Evolutionary conservation across 2,797 vertebrate genomes (phyloP).

Genomic region (Poecile montanus): DNA sequence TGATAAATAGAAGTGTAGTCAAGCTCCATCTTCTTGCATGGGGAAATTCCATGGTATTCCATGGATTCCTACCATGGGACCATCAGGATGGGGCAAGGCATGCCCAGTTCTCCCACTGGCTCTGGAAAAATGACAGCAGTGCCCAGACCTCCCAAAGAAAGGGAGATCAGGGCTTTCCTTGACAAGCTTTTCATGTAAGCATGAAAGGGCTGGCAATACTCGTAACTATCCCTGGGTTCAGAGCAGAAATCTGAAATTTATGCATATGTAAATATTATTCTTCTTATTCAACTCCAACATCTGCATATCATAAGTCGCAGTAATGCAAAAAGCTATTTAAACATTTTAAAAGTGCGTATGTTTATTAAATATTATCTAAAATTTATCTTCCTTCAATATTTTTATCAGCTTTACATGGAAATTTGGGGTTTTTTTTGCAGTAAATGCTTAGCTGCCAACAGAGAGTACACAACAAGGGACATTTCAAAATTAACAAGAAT

Average conservation of each 20-base stretch:
- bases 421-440: background rate
- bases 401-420: background rate
- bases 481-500: background rate
- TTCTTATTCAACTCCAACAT: background rate
- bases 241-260: background rate
- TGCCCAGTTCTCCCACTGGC: background rate
- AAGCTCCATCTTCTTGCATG: background rate
- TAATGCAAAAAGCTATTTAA: background rate
- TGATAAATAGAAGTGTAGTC: background rate
- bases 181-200: background rate
- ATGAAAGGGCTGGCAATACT: background rate
- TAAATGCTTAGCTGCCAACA: background rate
- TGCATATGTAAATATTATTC: background rate
- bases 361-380: background rate
- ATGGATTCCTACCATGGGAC: background rate
- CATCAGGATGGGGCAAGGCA: background rate
- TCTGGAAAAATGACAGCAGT: background rate
- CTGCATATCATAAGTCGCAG: background rate
- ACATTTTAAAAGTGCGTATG: background rate
- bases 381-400: background rate
- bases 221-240: background rate
- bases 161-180: background rate
- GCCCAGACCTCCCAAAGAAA: background rate
- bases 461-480: background rate
- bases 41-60: background rate